phyloP scores from a whole-genome alignment of 2,113 vertebrate genomes.

The Lontra canadensis region DNA sequence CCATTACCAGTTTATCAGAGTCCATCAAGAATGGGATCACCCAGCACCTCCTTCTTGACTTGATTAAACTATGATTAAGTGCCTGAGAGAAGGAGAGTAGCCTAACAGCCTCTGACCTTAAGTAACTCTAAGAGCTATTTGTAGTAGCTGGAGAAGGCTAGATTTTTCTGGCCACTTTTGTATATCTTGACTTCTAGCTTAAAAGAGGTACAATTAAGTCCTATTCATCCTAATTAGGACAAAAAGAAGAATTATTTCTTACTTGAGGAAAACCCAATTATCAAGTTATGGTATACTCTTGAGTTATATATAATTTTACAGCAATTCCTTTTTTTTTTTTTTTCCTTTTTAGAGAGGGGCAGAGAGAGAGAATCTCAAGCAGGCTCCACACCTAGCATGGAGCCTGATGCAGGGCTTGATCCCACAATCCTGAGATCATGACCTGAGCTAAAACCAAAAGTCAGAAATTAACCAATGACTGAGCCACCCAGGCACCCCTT shows the following conservation, averaged over 20 bases:
- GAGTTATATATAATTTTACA: conserved; percentile 18
- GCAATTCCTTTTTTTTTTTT: neutral
- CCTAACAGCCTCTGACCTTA: conserved; percentile 50
- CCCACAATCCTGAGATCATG: neutral
- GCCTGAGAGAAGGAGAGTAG: conserved; percentile 42
- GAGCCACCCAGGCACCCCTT: neutral
- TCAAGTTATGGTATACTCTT: neutral
- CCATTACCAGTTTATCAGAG: conserved; percentile 68
- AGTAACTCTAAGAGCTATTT: conserved; percentile 37
- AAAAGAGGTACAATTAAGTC: conserved; percentile 15
- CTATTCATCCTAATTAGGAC: conserved; percentile 31
- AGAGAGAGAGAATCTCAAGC: neutral
- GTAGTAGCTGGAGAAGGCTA: conserved; percentile 1
- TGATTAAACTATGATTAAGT: conserved; percentile 73
- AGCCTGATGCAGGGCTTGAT: neutral
- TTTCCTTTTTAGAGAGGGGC: neutral
- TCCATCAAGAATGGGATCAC: conserved; percentile 68
- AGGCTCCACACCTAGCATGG: neutral
- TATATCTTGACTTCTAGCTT: conserved; percentile 30
- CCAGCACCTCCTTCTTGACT: conserved; percentile 60
- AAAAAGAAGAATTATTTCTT: conserved; percentile 21
- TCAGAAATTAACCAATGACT: neutral
- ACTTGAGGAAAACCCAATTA: conserved; percentile 18
- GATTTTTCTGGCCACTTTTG: conserved; percentile 41
- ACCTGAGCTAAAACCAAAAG: neutral